Evolutionary conservation across 2,797 vertebrate species (phyloP).

Genomic region (Petrocephalus sullivani): DNA sequence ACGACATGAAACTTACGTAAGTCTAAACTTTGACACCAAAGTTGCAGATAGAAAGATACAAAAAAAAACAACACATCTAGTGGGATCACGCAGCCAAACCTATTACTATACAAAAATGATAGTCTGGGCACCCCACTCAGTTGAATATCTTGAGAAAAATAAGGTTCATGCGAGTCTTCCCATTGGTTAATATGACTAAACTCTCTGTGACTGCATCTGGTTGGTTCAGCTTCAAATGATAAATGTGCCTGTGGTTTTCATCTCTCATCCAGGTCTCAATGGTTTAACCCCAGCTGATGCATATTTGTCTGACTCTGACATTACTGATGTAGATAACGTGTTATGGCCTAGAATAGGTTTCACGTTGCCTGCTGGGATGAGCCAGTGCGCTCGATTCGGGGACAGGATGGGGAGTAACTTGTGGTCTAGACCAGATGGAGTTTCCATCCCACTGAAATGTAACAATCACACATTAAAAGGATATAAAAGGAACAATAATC

Average conservation of each 20-base stretch:
- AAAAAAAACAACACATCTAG: not conserved
- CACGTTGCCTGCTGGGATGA: not conserved
- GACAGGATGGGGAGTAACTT: not conserved
- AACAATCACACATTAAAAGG: not conserved
- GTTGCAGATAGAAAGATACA: not conserved
- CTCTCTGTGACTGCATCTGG: not conserved
- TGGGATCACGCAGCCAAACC: not conserved
- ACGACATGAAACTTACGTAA: not conserved
- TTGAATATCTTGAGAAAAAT: not conserved
- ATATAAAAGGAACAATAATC: not conserved
- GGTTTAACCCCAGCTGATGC: not conserved
- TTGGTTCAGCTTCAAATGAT: not conserved
- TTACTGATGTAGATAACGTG: not conserved
- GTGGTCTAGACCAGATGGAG: not conserved
- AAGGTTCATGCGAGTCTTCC: not conserved
- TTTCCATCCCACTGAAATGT: constrained; percentile 2
- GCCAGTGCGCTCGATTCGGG: not conserved
- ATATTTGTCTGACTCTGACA: not conserved
- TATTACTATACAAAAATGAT: not conserved
- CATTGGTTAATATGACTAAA: not conserved
- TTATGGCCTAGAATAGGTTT: not conserved
- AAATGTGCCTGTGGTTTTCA: not conserved
- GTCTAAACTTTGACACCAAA: not conserved
- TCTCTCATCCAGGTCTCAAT: not conserved
- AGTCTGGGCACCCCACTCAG: not conserved